Base-by-base conservation (phyloP, 1,140 invertebrate genomes). In the Acromyrmex charruanus region DNA sequence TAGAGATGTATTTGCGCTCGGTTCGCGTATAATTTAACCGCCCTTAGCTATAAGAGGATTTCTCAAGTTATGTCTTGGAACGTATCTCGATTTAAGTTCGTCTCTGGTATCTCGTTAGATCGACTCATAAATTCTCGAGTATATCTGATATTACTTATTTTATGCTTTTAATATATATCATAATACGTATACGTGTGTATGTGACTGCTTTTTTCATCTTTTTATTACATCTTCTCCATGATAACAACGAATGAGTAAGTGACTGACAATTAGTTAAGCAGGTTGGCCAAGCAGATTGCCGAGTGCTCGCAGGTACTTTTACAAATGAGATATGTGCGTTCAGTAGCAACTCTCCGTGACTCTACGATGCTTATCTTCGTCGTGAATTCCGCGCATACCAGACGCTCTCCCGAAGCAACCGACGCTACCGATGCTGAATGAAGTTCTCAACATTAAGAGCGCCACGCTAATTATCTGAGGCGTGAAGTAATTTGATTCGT, bases 381-480 rank as follows among this genome's bases (percentile, higher is more conserved):
- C n/a, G 31, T 44, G 25, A 85, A 84, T 85, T 66, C 49, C 74
- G 10, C 21, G 74, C 74, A 85, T 85, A 79, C 61, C 80, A 44
- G 12, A 21, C 55, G 25, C 44, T 74, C 69, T 25, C 59, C 49
- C 65, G 31, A 28, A 16, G 44, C 31, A 63, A 44, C 28, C 21
- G 9, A 16, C n/a, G 49, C 58, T 39, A 39, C 58, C 31, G 72
- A 28, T 51, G 66, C 39, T 69, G 69, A 44, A 84, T 75, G n/a
- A 84, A 84, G 80, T 84, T 84, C 80, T 84, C 80, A 74, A 39
- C 59, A 63, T 75, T 74, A 84, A 74, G 28, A 35, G 80, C 79
- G 53, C 53, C 82, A 87, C 66, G 79, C 80, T 91, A 91, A 91
- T 91, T 91, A 91, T 89, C 79, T 61, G 55, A 88, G 66, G 63